A percentile compares a stretch with the other conserved stretches of the same genome.
These are phyloP conservation scores for Lepetodrilus schrolli DNA, from an alignment of 2,888 invertebrate species.

Conservation along the genomic window DNA sequence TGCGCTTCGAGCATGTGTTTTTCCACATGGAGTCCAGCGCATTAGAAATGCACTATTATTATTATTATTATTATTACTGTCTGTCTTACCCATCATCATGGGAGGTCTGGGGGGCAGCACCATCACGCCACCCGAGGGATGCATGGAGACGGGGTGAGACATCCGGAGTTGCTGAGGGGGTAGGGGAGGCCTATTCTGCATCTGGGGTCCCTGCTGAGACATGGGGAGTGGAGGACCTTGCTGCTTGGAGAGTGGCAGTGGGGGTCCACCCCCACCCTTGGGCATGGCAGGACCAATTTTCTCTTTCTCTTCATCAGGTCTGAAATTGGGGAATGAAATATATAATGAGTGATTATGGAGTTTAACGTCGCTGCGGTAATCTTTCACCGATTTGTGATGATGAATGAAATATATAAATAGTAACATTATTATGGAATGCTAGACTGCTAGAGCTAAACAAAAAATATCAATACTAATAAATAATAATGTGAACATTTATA, in stretches of 20 bases:
- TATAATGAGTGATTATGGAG: not conserved
- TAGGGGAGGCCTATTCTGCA: slow-evolving; percentile 66
- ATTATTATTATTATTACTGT: no score
- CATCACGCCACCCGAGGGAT: slow-evolving; percentile 53
- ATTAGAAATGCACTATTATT: no score
- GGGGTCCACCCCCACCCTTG: slow-evolving; percentile 49
- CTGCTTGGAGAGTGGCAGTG: slow-evolving; percentile 46
- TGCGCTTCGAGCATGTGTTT: no score
- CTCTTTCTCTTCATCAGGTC: slow-evolving; percentile 95
- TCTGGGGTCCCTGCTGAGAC: slow-evolving; percentile 49
- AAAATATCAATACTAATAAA: no score
- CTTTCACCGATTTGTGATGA: no score
- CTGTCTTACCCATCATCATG: slow-evolving; percentile 46
- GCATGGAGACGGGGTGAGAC: slow-evolving; percentile 47
- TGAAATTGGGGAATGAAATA: slow-evolving; percentile 41
- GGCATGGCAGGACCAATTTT: slow-evolving; percentile 89
- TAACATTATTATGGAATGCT: no score
- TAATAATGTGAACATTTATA: no score
- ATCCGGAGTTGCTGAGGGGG: slow-evolving; percentile 63
- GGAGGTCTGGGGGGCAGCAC: slow-evolving; percentile 66
- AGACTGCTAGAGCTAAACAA: no score
- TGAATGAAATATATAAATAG: no score
- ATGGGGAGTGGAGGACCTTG: slow-evolving; percentile 57
- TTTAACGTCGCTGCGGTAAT: no score
- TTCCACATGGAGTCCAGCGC: no score